Conservation (phyloP, 1,140 invertebrate species). For the Chionoecetes opilio region DNA sequence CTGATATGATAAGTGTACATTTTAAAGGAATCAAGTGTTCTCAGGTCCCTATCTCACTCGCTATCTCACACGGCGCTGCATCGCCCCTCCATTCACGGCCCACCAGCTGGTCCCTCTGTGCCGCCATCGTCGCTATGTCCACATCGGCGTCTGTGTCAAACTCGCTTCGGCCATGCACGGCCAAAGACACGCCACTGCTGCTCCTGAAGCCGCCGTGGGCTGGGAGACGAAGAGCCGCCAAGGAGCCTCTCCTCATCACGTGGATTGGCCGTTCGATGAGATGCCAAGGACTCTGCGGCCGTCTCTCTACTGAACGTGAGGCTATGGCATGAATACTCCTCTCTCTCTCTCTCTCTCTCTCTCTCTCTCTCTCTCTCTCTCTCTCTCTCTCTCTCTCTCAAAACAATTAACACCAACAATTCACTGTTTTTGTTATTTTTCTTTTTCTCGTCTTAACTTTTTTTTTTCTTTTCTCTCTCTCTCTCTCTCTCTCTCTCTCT, state of each 20-base stretch:
- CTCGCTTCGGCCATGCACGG: slow-evolving; percentile 56
- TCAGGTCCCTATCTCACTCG: slow-evolving; percentile 69
- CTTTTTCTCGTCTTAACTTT: too few relatives aligned
- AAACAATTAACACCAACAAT: too few relatives aligned
- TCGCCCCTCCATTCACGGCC: slow-evolving; percentile 74
- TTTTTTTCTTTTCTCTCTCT: too few relatives aligned
- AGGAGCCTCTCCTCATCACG: background rate
- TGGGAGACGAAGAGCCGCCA: slow-evolving; percentile 32
- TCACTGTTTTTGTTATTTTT: too few relatives aligned
- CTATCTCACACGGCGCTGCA: slow-evolving; percentile 77
- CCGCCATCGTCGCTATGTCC: slow-evolving; percentile 78
- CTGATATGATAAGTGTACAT: too few relatives aligned
- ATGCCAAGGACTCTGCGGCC: slow-evolving; percentile 30
- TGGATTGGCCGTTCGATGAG: slow-evolving; percentile 58
- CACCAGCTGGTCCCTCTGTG: slow-evolving; percentile 78
- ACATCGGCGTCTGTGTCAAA: slow-evolving; percentile 75
- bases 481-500: too few relatives aligned
- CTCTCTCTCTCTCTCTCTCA: too few relatives aligned
- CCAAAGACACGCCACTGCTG: background rate
- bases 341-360: too few relatives aligned
- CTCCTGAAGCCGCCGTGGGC: background rate
- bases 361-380: too few relatives aligned
- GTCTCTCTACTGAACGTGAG: slow-evolving; percentile 50
- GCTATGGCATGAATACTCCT: too few relatives aligned
- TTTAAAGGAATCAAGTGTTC: too few relatives aligned